Evolutionary conservation across 2,797 vertebrate species (phyloP).

Genomic region (Melanotaenia trifasciata): DNA sequence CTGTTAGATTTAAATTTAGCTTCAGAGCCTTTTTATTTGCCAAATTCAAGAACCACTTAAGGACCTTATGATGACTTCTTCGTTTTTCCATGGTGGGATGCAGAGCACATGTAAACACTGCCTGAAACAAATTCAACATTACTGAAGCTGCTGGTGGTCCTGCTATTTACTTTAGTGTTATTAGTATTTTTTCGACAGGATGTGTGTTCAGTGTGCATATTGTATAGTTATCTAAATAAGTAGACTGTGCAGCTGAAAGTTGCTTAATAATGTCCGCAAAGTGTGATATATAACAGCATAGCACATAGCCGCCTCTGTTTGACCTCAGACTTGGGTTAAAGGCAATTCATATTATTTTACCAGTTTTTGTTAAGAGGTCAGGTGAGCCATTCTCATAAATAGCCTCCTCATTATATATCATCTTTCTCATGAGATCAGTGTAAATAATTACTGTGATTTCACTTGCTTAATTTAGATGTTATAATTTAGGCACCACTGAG

Average conservation of each 20-base stretch:
- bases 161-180: conserved; percentile 58
- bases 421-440: conserved; percentile 20
- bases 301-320: not conserved
- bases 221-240: conserved; percentile 38
- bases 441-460: conserved; percentile 45
- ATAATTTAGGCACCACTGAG: conserved; percentile 47
- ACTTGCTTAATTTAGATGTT: conserved; percentile 42
- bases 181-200: conserved; percentile 30
- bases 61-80: conserved; percentile 59
- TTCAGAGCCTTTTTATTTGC: conserved; percentile 26
- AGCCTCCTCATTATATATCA: not conserved
- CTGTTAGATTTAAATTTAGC: conserved; percentile 40
- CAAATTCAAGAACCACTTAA: conserved; percentile 64
- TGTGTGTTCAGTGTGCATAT: conserved; percentile 32
- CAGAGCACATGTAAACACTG: conserved; percentile 65
- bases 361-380: conserved; percentile 40
- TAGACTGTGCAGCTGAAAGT: conserved; percentile 27
- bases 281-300: conserved; percentile 19
- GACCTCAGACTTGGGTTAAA: conserved; percentile 24
- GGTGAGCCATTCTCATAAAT: conserved; percentile 34
- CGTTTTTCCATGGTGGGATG: conserved; percentile 54
- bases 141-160: conserved; percentile 71
- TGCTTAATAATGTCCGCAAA: conserved; percentile 24
- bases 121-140: conserved; percentile 53
- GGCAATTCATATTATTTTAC: conserved; percentile 35